Conservation (phyloP, 2,888 invertebrate genomes). For the Drosophila meridiana region DNA sequence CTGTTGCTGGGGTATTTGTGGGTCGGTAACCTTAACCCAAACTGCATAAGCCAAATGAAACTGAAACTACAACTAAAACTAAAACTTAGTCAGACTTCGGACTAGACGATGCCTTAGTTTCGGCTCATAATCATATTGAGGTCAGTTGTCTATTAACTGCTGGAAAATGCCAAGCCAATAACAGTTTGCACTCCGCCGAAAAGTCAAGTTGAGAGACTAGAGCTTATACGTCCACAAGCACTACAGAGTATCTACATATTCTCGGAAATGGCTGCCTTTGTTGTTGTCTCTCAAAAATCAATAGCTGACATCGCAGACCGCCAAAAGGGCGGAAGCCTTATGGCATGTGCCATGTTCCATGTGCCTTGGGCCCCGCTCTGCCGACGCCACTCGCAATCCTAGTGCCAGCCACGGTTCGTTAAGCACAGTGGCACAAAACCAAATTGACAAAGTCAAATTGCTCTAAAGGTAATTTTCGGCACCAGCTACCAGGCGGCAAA, state of each 20-base stretch:
- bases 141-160: conserved; percentile 49
- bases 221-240: neutral
- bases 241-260: conserved; percentile 8
- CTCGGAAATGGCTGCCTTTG: conserved; percentile 29
- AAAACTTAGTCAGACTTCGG: neutral
- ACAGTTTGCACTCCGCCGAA: conserved; percentile 30
- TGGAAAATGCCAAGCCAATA: conserved; percentile 38
- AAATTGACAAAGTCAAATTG: conserved; percentile 45
- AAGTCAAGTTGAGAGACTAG: conserved; percentile 15
- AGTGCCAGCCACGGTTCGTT: conserved; percentile 52
- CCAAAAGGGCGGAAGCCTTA: conserved; percentile 43
- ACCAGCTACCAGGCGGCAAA: conserved; percentile 1
- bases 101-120: conserved; percentile 18
- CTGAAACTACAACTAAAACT: conserved; percentile 21
- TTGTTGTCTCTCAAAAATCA: conserved; percentile 54
- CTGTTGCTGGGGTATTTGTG: conserved; percentile 13
- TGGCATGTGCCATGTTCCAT: conserved; percentile 42
- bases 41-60: conserved; percentile 35
- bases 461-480: conserved; percentile 30
- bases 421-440: conserved; percentile 49
- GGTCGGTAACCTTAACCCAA: conserved; percentile 61
- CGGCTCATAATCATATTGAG: conserved; percentile 47
- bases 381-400: conserved; percentile 8
- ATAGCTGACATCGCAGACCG: conserved; percentile 38
- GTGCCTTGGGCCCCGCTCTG: conserved; percentile 3